A percentile compares a stretch with the other conserved stretches of the same genome.
phyloP scores from a whole-genome alignment of 2,113 vertebrate genomes.

The Istiophorus platypterus region DNA sequence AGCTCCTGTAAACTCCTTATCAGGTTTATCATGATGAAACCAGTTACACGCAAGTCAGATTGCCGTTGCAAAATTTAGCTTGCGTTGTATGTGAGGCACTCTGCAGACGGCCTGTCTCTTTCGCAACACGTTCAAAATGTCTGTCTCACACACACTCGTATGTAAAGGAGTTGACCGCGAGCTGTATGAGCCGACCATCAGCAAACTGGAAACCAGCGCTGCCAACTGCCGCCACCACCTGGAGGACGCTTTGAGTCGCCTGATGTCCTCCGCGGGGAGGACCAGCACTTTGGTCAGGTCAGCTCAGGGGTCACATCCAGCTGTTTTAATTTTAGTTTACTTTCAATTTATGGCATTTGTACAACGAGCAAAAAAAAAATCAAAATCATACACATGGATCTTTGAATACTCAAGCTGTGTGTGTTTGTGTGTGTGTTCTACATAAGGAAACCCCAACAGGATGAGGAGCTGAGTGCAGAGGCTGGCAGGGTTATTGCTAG shows the following conservation, averaged over 20 bases:
- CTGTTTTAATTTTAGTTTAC: background rate
- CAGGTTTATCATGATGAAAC: background rate
- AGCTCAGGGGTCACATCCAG: conserved; percentile 16
- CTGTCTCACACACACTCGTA: background rate
- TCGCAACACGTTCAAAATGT: background rate
- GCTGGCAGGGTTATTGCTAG: conserved; percentile 86
- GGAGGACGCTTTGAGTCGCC: conserved; percentile 89
- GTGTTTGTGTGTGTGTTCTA: conserved; percentile 20
- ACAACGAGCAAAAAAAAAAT: too few species aligned
- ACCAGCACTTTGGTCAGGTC: conserved; percentile 91
- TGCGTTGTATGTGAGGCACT: background rate
- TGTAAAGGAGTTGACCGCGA: conserved; percentile 92
- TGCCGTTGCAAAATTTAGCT: background rate
- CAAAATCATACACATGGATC: background rate
- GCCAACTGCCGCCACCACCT: conserved; percentile 81
- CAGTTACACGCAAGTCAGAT: background rate
- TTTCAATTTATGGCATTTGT: background rate
- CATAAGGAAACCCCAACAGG: conserved; percentile 87
- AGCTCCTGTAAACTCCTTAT: background rate
- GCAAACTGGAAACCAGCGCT: conserved; percentile 88
- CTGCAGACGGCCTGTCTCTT: background rate
- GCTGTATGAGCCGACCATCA: conserved; percentile 93
- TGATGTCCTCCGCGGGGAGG: conserved; percentile 92
- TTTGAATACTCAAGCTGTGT: background rate
- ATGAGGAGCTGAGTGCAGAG: conserved; percentile 89